Percentiles rank a stretch among this genome's conserved stretches.
Evolutionary conservation across 2,888 invertebrate species (phyloP).

Genomic region (Polydrusus cervinus): DNA sequence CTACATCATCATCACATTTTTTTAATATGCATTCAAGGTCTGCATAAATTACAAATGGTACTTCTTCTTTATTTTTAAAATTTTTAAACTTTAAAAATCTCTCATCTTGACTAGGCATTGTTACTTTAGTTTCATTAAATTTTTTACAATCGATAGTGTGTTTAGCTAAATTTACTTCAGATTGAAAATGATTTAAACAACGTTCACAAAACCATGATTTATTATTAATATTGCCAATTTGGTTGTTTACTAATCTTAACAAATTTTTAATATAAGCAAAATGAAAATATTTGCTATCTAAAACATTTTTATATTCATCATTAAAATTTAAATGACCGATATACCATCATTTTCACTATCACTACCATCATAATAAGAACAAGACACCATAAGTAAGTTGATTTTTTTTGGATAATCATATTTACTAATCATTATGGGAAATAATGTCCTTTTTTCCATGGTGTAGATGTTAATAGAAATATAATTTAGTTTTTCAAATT

Average conservation of each 20-base stretch:
- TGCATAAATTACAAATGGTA: conserved; percentile 14
- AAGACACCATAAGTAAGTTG: not conserved
- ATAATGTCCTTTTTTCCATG: conserved; percentile 22
- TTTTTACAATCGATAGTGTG: conserved; percentile 18
- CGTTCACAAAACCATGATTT: conserved; percentile 18
- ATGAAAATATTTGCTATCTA: not conserved
- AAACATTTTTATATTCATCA: not conserved
- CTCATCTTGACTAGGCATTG: conserved; percentile 1
- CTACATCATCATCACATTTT: not conserved
- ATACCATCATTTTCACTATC: conserved; percentile 3
- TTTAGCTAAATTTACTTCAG: conserved; percentile 9
- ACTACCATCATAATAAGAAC: not conserved
- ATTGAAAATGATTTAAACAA: conserved; percentile 17
- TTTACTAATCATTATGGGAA: not conserved
- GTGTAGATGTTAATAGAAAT: conserved; percentile 58
- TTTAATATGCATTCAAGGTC: conserved; percentile 17
- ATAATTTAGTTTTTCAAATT: conserved; percentile 60
- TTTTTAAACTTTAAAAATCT: conserved; percentile 21
- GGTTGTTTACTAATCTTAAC: conserved; percentile 8
- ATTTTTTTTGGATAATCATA: not conserved
- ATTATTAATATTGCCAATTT: not conserved
- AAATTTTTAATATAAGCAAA: conserved; percentile 24
- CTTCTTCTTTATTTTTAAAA: conserved; percentile 24
- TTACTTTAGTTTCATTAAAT: not conserved
- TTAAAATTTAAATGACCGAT: not conserved